Percentiles rank a stretch among this genome's conserved stretches.
Conservation (phyloP, 1,140 invertebrate species). For the Gryon sp. region DNA sequence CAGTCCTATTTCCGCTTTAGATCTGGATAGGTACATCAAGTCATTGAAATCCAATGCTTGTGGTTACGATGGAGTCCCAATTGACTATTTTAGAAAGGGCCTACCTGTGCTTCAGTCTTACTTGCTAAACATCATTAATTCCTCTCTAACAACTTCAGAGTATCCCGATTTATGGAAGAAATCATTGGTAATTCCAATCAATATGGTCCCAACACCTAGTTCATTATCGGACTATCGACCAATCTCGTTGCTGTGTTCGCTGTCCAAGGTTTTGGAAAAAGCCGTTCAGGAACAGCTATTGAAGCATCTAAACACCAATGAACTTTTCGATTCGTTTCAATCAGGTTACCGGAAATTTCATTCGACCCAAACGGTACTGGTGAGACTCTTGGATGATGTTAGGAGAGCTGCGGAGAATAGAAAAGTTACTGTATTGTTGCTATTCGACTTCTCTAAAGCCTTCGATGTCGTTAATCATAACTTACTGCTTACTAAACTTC, state of each 20-base stretch:
- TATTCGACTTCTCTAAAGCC: conserved; percentile 67
- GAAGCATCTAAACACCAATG: background rate
- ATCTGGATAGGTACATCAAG: too few species aligned
- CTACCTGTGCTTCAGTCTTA: background rate
- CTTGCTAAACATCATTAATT: background rate
- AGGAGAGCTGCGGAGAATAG: conserved; percentile 57
- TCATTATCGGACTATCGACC: conserved; percentile 12
- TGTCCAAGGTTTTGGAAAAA: conserved; percentile 14
- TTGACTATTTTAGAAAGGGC: too few species aligned
- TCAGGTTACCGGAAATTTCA: conserved; percentile 64
- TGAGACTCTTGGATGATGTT: conserved; percentile 66
- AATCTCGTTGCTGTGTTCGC: background rate
- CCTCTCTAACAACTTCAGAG: background rate
- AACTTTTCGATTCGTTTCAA: conserved; percentile 34
- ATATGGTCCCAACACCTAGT: background rate
- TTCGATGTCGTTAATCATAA: conserved; percentile 63
- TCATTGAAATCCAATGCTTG: too few species aligned
- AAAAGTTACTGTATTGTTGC: conserved; percentile 45
- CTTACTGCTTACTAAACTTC: conserved; percentile 17
- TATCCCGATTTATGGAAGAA: conserved; percentile 5
- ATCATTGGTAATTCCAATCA: background rate
- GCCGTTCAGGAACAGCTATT: conserved; percentile 9
- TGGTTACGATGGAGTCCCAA: too few species aligned
- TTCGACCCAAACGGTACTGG: conserved; percentile 63
- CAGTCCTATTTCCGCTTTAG: too few species aligned